Conservation (phyloP, 2,797 vertebrate species). For the Oreonectes daqikongensis region DNA sequence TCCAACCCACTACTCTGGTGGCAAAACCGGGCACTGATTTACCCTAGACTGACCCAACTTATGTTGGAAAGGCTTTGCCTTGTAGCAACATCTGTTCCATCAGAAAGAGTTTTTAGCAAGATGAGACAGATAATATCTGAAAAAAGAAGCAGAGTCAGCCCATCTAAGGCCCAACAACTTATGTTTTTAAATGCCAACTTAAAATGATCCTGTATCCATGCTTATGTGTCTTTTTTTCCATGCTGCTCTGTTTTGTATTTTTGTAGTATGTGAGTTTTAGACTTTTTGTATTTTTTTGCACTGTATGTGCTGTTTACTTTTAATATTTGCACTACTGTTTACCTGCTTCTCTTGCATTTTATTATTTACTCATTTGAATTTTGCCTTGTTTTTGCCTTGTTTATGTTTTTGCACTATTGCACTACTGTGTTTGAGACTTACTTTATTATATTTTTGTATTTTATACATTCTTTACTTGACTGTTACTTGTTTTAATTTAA, state of each 20-base stretch:
- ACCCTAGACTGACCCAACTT: slow-evolving; percentile 21
- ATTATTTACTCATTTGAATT: no score
- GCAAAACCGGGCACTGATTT: slow-evolving; percentile 11
- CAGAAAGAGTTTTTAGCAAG: slow-evolving; percentile 42
- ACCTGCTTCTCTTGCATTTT: background rate
- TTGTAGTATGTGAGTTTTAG: background rate
- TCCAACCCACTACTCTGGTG: slow-evolving; percentile 31
- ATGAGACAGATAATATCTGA: slow-evolving; percentile 41
- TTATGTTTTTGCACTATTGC: no score
- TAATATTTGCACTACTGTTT: background rate
- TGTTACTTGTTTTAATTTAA: no score
- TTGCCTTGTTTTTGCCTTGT: no score
- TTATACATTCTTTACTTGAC: no score
- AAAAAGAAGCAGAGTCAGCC: slow-evolving; percentile 28
- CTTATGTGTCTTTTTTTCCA: no score
- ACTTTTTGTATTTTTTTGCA: background rate
- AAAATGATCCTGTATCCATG: no score
- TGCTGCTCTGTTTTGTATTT: no score
- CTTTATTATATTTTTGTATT: no score
- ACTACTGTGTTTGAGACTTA: no score
- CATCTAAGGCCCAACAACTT: slow-evolving; percentile 17
- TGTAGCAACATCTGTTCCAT: slow-evolving; percentile 38
- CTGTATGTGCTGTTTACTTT: background rate
- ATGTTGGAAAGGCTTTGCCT: slow-evolving; percentile 4
- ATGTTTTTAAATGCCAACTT: no score